phyloP scores from a whole-genome alignment of 2,113 vertebrate genomes.

The Perca schrenkii region DNA sequence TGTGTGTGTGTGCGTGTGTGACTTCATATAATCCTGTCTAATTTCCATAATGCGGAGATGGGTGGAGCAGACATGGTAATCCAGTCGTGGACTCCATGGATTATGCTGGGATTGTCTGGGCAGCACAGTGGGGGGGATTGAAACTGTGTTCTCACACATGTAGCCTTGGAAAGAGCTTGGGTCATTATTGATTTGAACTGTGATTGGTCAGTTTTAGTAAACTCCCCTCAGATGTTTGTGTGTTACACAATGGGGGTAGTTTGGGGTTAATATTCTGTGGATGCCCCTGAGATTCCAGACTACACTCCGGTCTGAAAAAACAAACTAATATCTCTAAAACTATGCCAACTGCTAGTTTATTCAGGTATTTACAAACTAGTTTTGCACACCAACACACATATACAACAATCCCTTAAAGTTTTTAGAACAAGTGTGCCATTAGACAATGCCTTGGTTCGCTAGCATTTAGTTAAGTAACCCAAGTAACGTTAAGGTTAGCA shows the following conservation, averaged over 20 bases:
- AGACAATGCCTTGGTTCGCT: no score
- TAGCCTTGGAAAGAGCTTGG: conserved; percentile 11
- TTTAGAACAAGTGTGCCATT: background rate
- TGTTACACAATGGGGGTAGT: conserved; percentile 14
- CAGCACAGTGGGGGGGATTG: conserved; percentile 63
- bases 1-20: conserved; percentile 4
- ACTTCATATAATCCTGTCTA: conserved; percentile 61
- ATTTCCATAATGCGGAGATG: conserved; percentile 63
- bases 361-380: background rate
- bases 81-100: conserved; percentile 72
- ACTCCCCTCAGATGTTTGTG: conserved; percentile 21
- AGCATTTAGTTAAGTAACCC: no score
- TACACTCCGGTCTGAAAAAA: conserved; percentile 3
- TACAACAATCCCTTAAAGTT: background rate
- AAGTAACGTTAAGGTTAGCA: no score
- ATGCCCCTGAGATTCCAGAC: background rate
- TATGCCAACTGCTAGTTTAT: background rate
- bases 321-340: background rate
- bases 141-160: conserved; percentile 60
- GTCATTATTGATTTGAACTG: conserved; percentile 43
- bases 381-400: background rate
- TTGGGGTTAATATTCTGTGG: background rate
- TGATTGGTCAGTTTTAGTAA: conserved; percentile 41
- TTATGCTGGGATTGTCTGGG: conserved; percentile 77
- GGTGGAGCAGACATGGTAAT: conserved; percentile 73